Base-by-base conservation (phyloP, 2,797 vertebrate genomes). In the Danio tinwini region DNA sequence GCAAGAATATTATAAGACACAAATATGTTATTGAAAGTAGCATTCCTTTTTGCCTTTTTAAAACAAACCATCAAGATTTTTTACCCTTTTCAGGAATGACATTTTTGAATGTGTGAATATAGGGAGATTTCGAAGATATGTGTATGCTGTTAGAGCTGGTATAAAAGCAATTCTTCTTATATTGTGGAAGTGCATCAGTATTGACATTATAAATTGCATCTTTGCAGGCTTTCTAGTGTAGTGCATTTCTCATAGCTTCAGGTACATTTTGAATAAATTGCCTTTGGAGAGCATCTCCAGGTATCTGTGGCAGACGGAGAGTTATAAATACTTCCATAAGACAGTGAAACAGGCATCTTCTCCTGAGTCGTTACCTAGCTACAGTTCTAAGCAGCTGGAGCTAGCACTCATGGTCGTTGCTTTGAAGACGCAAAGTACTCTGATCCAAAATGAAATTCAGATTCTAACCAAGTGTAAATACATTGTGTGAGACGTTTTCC, bases 351-450 rank as follows among this genome's bases (percentile, higher is more conserved):
- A 13, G 39, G 52, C 12, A 19, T 8, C 39, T 29, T 59, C 10
- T 71, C 55, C 42, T 59, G 42, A 29, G 55, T 55, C n/a, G 37
- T 71, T 71, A 68, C 44, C 19, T 47, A 37, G 65, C 29, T 52
- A 16, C 40, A 21, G 39, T 21, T 17, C 37, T 14, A 56, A 56
- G 7, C 69, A 21, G 2, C 39, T 56, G 52, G 10, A 0, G 47
- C 0, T 17, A 12, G 49, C 16, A 70, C 13, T 40, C 13, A 7
- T 53, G 67, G n/a, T 58, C 19, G n/a, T 42, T 39, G 19, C 11
- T 44, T 21, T 16, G 12, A 44, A 14, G 40, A 45, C 0, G 2
- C 12, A 58, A 12, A 56, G 14, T 10, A n/a, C 70, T 73, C 13
- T 58, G 39, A 44, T 8, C 13, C 5, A n/a, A 13, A 59, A 29